phyloP scores from a whole-genome alignment of 2,797 vertebrate species.

The Tinamus major region DNA sequence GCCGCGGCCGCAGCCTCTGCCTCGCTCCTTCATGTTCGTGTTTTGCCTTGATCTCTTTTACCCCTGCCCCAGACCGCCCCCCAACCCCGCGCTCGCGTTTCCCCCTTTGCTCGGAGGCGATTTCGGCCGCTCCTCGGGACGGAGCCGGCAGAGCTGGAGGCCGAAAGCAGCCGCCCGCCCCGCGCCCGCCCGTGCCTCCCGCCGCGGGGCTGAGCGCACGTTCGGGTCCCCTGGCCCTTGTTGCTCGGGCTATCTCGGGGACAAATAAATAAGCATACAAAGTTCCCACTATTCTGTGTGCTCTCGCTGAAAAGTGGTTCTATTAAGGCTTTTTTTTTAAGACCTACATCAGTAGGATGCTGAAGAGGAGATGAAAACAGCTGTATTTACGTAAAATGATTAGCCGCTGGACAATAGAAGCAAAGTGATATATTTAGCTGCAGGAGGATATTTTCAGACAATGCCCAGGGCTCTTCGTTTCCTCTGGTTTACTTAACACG shows the following conservation, averaged over 20 bases:
- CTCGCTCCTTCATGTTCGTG: background rate
- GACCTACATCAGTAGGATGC: background rate
- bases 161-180: background rate
- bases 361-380: background rate
- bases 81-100: background rate
- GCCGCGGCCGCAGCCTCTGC: background rate
- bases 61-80: background rate
- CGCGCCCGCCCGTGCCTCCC: background rate
- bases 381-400: slow-evolving; percentile 60
- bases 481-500: slow-evolving; percentile 72
- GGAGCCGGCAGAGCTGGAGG: background rate
- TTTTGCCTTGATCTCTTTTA: background rate
- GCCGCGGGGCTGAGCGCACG: no score
- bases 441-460: slow-evolving; percentile 76
- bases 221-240: no score
- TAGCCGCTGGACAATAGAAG: slow-evolving; percentile 30
- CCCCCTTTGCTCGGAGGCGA: background rate
- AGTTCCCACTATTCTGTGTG: background rate
- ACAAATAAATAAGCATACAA: no score
- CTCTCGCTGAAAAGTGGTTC: background rate
- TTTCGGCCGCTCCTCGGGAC: background rate
- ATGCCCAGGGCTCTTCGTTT: slow-evolving; percentile 75
- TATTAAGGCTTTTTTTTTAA: background rate
- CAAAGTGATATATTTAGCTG: slow-evolving; percentile 70
- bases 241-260: no score